These are phyloP conservation scores for Tuta absoluta DNA, from an alignment of 2,888 invertebrate species.

Conservation along the genomic window DNA sequence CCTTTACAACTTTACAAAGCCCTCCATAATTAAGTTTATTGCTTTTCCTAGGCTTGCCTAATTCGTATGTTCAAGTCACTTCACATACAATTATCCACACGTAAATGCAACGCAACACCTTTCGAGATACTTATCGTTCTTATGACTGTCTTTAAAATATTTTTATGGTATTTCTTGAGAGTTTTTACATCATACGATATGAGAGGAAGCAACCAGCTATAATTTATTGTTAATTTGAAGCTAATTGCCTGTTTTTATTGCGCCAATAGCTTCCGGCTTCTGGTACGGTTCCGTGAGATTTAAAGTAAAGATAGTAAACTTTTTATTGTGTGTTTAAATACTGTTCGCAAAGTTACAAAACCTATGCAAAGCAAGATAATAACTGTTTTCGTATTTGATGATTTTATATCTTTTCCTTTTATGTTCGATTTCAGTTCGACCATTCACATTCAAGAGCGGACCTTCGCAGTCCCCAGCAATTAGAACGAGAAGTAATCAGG, in stretches of 20 bases:
- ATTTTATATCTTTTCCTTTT: background rate
- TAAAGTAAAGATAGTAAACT: background rate
- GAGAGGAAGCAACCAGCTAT: background rate
- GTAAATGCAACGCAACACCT: conserved; percentile 7
- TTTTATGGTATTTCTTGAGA: conserved; percentile 2
- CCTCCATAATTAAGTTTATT: conserved; percentile 4
- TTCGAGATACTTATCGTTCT: conserved; percentile 8
- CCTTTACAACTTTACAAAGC: background rate
- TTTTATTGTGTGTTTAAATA: background rate
- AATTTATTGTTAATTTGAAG: conserved; percentile 11
- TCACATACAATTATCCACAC: background rate
- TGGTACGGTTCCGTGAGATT: background rate
- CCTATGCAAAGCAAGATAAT: background rate
- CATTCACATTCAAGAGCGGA: conserved; percentile 73
- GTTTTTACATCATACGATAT: background rate
- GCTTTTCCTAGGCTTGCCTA: conserved; percentile 9
- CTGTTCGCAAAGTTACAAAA: background rate
- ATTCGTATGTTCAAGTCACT: conserved; percentile 15
- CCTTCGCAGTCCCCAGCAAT: conserved; percentile 82
- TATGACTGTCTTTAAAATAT: conserved; percentile 10
- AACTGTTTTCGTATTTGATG: background rate
- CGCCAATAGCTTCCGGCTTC: background rate
- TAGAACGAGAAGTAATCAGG: conserved; percentile 81
- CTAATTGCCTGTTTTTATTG: conserved; percentile 4
- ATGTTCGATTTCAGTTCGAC: conserved; percentile 62